A percentile compares a stretch with the other conserved stretches of the same genome.
Evolutionary conservation across 1,140 invertebrate genomes (phyloP).

Genomic region (Polypedilum pembai): DNA sequence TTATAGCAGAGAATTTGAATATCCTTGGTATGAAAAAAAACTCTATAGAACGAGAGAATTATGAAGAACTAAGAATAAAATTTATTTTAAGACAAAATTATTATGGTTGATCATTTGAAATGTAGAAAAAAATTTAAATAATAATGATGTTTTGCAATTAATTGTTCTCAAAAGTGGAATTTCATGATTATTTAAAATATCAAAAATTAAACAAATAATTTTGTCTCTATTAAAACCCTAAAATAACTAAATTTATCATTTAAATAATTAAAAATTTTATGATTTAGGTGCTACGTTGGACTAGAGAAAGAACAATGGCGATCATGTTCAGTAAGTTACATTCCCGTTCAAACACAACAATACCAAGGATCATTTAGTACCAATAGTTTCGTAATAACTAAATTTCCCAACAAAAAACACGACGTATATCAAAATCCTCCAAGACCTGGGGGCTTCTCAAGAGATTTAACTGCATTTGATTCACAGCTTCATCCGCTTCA

Average conservation of each 20-base stretch:
- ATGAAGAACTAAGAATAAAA: too few relatives aligned
- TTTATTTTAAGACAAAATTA: too few relatives aligned
- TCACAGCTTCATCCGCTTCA: constrained; percentile 57
- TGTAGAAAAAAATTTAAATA: too few relatives aligned
- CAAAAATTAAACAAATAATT: too few relatives aligned
- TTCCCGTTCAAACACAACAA: constrained; percentile 47
- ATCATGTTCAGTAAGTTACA: constrained; percentile 72
- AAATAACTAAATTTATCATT: constrained; percentile 23
- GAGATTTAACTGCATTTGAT: constrained; percentile 38
- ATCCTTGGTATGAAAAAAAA: constrained; percentile 55
- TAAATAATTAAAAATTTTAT: constrained; percentile 29
- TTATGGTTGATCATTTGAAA: too few relatives aligned
- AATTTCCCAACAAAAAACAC: constrained; percentile 37
- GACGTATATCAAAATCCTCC: constrained; percentile 42
- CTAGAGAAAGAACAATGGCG: constrained; percentile 65
- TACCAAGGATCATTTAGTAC: constrained; percentile 39
- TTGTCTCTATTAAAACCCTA: neutral
- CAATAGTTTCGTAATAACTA: constrained; percentile 35
- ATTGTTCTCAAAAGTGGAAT: too few relatives aligned
- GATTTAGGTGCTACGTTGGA: constrained; percentile 68
- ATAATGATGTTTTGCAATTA: too few relatives aligned
- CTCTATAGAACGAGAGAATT: too few relatives aligned
- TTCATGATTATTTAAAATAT: too few relatives aligned
- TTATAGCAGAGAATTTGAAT: constrained; percentile 66
- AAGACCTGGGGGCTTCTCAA: constrained; percentile 46